Evolutionary conservation across 2,888 invertebrate genomes (phyloP), one percentile per base, ranked within the genome.

Genomic region (Baccha elongata): DNA sequence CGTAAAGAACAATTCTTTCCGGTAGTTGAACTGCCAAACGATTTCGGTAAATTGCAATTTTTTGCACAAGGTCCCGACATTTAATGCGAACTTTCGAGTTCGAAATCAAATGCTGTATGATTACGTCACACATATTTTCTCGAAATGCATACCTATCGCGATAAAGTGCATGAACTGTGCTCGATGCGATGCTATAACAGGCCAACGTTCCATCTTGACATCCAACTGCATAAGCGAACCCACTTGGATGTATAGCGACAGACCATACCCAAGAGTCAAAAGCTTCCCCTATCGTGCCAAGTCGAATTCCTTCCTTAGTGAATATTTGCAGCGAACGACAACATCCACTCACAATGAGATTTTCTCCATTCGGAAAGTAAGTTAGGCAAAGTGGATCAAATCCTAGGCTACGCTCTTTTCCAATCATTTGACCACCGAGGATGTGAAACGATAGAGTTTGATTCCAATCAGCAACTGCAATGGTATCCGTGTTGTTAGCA

Each of bases 81-180:
- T 98, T 98, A 74, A 99, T 99, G 79, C 98, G 93, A 37, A 98
- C 96, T 91, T 96, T 97, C 88, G 97, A 95, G 85, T 96, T 96
- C 0, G 96, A 95, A 73, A 96, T 93, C 73, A 98, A 92, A 91
- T 98, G 96, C 87, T 98, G 97, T 86, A 99, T 97, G 80, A 99
- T 98, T 19, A 99, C 98, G 90, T 99, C 99, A 1, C 99, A 99
- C 98, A 99, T 98, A 88, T 98, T 98, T 91, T 99, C 99, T 80
- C 99, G 93, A 91, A 94, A 96, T 0, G 99, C 99, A 89, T 99
- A 89, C 85, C 98, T 92, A 88, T 99, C 98, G 73, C 96, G 95
- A 90, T 98, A 98, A 37, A 99, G 91, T 0, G 98, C 98, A 90
- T 99, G 99, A 0, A 99, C 98, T 0, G 98, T 97, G 86, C 96